These are phyloP conservation scores for Pluvianellus socialis DNA, from an alignment of 2,113 vertebrate species.

Conservation along the genomic window DNA sequence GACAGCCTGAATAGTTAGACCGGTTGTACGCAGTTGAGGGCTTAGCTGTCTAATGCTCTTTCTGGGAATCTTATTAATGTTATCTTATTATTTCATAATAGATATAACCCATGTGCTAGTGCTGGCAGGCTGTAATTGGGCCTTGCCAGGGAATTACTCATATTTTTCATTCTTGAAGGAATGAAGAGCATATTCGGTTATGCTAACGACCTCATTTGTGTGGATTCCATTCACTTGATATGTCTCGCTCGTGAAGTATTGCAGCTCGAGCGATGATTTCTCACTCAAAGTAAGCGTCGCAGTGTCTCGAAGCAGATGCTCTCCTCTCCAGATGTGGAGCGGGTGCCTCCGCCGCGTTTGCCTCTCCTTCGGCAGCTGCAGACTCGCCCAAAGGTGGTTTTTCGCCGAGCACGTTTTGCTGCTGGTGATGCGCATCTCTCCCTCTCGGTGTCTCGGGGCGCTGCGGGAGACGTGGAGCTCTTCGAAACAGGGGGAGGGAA, in stretches of 20 bases:
- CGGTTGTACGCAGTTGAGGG: background rate
- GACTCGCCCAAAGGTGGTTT: background rate
- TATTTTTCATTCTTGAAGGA: constrained; percentile 57
- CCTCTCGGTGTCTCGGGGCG: background rate
- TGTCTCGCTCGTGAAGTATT: constrained; percentile 38
- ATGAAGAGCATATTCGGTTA: constrained; percentile 48
- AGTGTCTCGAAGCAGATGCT: background rate
- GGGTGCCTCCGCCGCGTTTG: background rate
- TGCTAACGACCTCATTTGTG: constrained; percentile 72
- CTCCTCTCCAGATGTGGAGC: background rate
- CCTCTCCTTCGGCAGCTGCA: background rate
- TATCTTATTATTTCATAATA: constrained; percentile 69
- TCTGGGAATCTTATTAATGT: constrained; percentile 67
- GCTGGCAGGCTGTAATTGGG: constrained; percentile 66
- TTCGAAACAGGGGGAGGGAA: background rate
- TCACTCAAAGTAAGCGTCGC: background rate
- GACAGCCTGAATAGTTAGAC: background rate
- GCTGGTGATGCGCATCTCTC: background rate
- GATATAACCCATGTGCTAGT: constrained; percentile 46
- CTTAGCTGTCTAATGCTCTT: constrained; percentile 60
- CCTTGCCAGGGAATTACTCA: constrained; percentile 67
- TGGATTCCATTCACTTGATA: constrained; percentile 51
- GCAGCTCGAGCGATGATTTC: constrained; percentile 10
- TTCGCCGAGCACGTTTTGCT: background rate
- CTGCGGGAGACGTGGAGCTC: background rate